Percentiles rank a stretch among this genome's conserved stretches.
phyloP scores from a whole-genome alignment of 2,888 invertebrate species.

The Opisthograptis luteolata region DNA sequence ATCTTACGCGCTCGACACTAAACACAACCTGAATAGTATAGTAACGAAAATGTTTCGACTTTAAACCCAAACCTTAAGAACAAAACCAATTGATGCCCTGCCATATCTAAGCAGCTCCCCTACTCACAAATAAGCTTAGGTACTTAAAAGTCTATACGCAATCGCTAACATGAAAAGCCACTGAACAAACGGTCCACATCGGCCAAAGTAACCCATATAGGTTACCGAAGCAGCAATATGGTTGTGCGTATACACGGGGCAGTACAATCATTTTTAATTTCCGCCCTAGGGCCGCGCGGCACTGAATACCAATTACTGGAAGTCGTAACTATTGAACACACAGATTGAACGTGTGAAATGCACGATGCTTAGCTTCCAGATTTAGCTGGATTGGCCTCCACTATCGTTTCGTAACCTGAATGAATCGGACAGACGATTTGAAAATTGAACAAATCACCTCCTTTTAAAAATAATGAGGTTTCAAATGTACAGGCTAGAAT shows the following conservation, averaged over 20 bases:
- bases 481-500: too few species aligned
- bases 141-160: conserved; percentile 3
- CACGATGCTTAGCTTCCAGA: conserved; percentile 26
- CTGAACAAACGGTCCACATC: conserved; percentile 7
- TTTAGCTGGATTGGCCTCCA: conserved; percentile 53
- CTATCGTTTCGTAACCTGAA: too few species aligned
- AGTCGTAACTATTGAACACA: conserved; percentile 63
- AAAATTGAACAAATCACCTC: too few species aligned
- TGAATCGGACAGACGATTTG: too few species aligned
- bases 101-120: neutral
- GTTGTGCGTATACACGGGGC: conserved; percentile 46
- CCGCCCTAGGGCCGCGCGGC: conserved; percentile 63
- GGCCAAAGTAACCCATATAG: conserved; percentile 6
- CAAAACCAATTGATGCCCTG: too few species aligned
- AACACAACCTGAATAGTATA: too few species aligned
- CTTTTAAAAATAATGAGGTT: too few species aligned
- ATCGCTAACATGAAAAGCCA: neutral
- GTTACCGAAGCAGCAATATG: conserved; percentile 10
- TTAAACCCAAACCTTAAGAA: too few species aligned
- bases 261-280: conserved; percentile 78
- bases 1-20: too few species aligned
- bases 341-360: too few species aligned
- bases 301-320: conserved; percentile 77
- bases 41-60: too few species aligned
- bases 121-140: neutral